These are phyloP conservation scores for Smithornis capensis DNA, from an alignment of 2,113 vertebrate genomes.

Conservation along the genomic window DNA sequence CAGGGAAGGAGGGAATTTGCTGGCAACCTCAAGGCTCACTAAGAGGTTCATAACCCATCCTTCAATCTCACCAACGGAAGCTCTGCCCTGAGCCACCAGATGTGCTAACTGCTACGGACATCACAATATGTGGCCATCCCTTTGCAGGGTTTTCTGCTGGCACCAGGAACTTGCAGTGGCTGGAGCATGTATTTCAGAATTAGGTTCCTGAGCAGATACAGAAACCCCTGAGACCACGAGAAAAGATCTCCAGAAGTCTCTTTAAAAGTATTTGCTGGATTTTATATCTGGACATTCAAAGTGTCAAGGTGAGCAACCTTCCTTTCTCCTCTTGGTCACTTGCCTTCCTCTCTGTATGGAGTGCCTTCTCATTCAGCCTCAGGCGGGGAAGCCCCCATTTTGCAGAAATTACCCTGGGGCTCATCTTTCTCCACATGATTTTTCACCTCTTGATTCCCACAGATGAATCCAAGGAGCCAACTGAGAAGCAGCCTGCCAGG, in stretches of 20 bases:
- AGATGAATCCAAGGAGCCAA: not conserved
- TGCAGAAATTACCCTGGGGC: not conserved
- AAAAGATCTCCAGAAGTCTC: not conserved
- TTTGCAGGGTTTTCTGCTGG: not conserved
- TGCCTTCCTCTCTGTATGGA: not conserved
- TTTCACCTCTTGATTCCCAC: not conserved
- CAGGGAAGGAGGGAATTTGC: not conserved
- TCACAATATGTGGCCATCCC: not conserved
- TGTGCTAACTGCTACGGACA: not conserved
- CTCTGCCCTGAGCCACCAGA: not conserved
- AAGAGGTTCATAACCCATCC: not conserved
- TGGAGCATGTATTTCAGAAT: not conserved
- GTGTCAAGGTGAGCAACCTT: not conserved
- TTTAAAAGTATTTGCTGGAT: not conserved
- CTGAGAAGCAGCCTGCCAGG: not conserved
- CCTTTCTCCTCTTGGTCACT: not conserved
- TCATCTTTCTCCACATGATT: not conserved
- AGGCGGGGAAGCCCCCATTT: not conserved
- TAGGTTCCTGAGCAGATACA: not conserved
- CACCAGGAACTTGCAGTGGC: not conserved
- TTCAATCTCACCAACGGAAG: not conserved
- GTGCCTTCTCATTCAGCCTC: not conserved
- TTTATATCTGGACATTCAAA: not conserved
- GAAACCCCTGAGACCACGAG: not conserved
- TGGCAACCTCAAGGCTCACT: not conserved